phyloP scores from a whole-genome alignment of 2,888 invertebrate species.

The Hipparchia sbordonii region DNA sequence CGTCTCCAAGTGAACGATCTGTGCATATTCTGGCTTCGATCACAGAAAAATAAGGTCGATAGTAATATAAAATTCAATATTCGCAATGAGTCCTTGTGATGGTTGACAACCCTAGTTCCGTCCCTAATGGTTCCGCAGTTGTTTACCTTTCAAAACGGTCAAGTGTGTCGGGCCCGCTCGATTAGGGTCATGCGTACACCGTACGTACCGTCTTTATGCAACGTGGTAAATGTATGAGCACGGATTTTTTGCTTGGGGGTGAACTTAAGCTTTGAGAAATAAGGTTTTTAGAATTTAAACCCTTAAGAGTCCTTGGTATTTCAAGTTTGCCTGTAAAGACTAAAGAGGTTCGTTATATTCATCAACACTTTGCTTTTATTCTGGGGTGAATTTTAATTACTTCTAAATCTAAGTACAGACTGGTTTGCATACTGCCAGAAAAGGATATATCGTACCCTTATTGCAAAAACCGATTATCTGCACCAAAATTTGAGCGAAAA shows the following conservation, averaged over 20 bases:
- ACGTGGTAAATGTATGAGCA: conserved; percentile 33
- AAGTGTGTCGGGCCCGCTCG: conserved; percentile 35
- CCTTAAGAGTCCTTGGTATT: conserved; percentile 14
- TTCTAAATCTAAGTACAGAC: no score
- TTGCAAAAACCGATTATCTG: no score
- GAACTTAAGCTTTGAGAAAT: conserved; percentile 20
- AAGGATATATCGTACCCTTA: no score
- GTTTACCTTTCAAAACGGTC: conserved; percentile 39
- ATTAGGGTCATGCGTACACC: conserved; percentile 37
- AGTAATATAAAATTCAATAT: not conserved
- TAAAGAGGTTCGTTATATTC: not conserved
- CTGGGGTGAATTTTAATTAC: not conserved
- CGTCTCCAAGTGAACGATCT: no score
- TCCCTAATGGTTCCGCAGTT: conserved; percentile 30
- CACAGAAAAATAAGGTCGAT: no score
- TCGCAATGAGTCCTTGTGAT: not conserved
- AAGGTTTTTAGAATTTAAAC: conserved; percentile 21
- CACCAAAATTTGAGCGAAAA: no score
- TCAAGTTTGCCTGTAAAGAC: not conserved
- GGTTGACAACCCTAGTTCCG: conserved; percentile 12
- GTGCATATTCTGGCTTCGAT: no score
- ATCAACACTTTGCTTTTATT: not conserved
- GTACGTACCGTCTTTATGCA: conserved; percentile 29
- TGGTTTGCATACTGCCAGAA: not conserved
- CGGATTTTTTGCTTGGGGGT: conserved; percentile 17